A percentile compares a stretch with the other conserved stretches of the same genome.
phyloP scores from a whole-genome alignment of 2,888 invertebrate genomes.

The Amblyjoppa proteus region DNA sequence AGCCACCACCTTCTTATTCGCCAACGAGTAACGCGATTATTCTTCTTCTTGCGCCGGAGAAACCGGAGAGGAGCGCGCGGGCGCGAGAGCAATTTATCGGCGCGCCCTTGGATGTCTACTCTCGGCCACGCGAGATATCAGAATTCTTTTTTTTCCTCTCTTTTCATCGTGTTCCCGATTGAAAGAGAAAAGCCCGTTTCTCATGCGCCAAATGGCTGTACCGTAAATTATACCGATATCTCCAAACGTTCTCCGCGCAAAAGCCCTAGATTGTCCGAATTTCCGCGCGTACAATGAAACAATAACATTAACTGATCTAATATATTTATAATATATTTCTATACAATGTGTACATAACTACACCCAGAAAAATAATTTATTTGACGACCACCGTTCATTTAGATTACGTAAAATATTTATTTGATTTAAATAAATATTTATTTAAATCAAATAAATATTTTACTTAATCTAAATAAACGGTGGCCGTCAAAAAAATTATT shows the following conservation, averaged over 20 bases:
- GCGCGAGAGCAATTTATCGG: slow-evolving; percentile 68
- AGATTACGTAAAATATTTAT: too few relatives aligned
- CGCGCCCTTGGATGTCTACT: slow-evolving; percentile 63
- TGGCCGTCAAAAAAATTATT: too few relatives aligned
- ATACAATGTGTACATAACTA: too few relatives aligned
- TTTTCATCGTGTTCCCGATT: slow-evolving; percentile 21
- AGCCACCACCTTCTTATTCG: slow-evolving; percentile 67
- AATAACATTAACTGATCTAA: slow-evolving; percentile 6
- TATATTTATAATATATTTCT: neutral
- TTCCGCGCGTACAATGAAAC: neutral
- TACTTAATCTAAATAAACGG: too few relatives aligned
- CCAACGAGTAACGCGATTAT: slow-evolving; percentile 52
- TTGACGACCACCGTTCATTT: too few relatives aligned
- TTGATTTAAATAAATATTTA: too few relatives aligned
- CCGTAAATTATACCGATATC: neutral
- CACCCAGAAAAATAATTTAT: too few relatives aligned
- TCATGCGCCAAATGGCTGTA: neutral
- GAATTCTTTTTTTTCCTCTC: slow-evolving; percentile 26
- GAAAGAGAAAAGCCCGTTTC: slow-evolving; percentile 34
- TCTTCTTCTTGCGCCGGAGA: slow-evolving; percentile 59
- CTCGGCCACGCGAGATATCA: slow-evolving; percentile 62
- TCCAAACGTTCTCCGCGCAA: neutral
- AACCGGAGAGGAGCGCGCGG: slow-evolving; percentile 54
- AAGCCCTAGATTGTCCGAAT: neutral
- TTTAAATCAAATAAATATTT: too few relatives aligned